Base-by-base conservation (phyloP, 2,888 invertebrate genomes). In the Temnothorax unifasciatus region DNA sequence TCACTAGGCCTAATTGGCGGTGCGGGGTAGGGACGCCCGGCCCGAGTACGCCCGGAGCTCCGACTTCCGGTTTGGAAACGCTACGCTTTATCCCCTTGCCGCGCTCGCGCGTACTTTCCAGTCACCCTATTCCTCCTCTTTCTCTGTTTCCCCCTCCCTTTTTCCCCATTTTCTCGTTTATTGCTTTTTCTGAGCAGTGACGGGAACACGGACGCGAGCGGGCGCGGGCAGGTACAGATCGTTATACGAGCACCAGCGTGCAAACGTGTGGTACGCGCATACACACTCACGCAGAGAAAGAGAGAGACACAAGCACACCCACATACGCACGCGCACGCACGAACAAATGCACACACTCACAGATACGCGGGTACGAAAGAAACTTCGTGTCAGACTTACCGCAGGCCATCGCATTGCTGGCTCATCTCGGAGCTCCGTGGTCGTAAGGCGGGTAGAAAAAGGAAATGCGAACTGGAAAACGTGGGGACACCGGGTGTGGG, bases 1-100 rank as follows among this genome's bases (percentile, higher is more conserved):
- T 93, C 87, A 93, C 94, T 95, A 95, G 94, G 94, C 95, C 94
- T 95, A 95, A 94, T 87, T 91, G 93, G 93, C 93, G 93, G 93
- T 92, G 92, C 94, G 93, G 93, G 85, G 50, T 47, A 76, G 81
- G 77, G 69, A 64, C 6, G 66, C 54, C 85, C 84, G 69, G 18
- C 47, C 83, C 34, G 44, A 79, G 21, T 64, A 57, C 82, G 83
- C 74, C 54, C 9, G 52, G 77, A 88, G 87, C 90, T 85, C 57
- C 90, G 85, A 84, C 34, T 81, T 66, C 29, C 81, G 61, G 61
- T 63, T 63, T 83, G 66, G 21, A 52, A 77, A 64, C 79, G 54
- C 63, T 71, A 69, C 82, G 54, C 66, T 82, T 82, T 71, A 81
- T 66, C 13, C 54, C 74, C 86, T 74, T 71, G 66, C 29, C 54